A percentile compares a stretch with the other conserved stretches of the same genome.
Evolutionary conservation across 64 coral and sea anemone species (phyloP).

Genomic region (Montipora sp.): DNA sequence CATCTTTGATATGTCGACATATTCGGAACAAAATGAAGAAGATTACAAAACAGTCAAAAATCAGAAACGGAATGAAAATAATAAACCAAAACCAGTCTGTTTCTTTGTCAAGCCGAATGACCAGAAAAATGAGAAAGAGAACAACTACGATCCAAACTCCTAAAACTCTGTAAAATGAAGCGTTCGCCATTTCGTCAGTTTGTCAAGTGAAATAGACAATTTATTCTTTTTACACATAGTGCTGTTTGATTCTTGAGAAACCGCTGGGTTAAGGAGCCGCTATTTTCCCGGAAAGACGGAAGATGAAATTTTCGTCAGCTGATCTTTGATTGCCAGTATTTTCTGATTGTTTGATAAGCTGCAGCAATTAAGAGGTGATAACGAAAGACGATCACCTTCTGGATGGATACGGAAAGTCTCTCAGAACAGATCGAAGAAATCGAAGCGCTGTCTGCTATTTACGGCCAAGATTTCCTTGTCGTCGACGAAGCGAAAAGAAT

Average conservation of each 20-base stretch:
- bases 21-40: conserved; percentile 65
- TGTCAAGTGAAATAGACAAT: neutral
- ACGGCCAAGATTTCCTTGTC: conserved; percentile 91
- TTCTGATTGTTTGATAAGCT: too few species aligned
- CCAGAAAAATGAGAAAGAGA: conserved; percentile 85
- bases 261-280: conserved; percentile 23
- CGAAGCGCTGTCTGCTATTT: conserved; percentile 93
- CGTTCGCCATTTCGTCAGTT: conserved; percentile 68
- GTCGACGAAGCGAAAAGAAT: conserved; percentile 74
- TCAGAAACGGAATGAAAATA: conserved; percentile 87
- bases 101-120: conserved; percentile 84
- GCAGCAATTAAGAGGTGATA: neutral
- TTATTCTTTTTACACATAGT: neutral
- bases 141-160: conserved; percentile 88
- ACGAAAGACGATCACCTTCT: too few species aligned
- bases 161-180: conserved; percentile 68
- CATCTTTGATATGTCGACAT: conserved; percentile 73
- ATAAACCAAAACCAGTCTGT: conserved; percentile 92
- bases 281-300: neutral
- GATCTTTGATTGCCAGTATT: neutral
- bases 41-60: conserved; percentile 76
- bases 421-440: conserved; percentile 85
- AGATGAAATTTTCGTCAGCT: neutral
- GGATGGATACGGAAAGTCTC: conserved; percentile 27
- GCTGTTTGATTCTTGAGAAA: neutral